Conservation (phyloP, 2,888 invertebrate species). For the Erebia aethiops region DNA sequence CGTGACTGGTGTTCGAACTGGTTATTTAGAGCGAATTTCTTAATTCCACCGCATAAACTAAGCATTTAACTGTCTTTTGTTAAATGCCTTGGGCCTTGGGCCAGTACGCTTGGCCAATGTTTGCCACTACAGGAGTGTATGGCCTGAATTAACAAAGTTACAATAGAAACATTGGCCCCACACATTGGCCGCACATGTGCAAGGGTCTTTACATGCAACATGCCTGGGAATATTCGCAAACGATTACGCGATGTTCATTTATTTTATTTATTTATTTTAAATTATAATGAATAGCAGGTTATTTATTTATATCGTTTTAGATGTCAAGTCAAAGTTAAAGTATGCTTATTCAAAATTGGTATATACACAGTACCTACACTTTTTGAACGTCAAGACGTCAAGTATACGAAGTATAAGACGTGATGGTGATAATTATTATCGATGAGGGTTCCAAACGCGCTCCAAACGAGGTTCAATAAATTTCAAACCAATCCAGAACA, state of each 20-base stretch:
- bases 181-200: neutral
- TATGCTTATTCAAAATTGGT: too few species aligned
- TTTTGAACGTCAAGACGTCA: too few species aligned
- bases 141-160: neutral
- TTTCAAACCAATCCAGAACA: too few species aligned
- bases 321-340: neutral
- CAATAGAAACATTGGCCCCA: neutral
- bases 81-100: neutral
- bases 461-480: too few species aligned
- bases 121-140: neutral
- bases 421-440: too few species aligned
- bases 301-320: neutral
- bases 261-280: neutral
- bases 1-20: slow-evolving; percentile 42
- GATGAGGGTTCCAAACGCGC: too few species aligned
- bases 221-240: slow-evolving; percentile 25
- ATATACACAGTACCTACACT: too few species aligned
- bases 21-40: slow-evolving; percentile 50
- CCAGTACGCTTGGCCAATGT: neutral
- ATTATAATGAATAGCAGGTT: neutral
- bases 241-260: slow-evolving; percentile 13
- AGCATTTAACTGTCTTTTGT: slow-evolving; percentile 31
- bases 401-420: too few species aligned
- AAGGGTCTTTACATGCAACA: neutral
- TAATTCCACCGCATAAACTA: slow-evolving; percentile 45